Conservation (phyloP, 2,113 vertebrate genomes). For the Blennius ocellaris region DNA sequence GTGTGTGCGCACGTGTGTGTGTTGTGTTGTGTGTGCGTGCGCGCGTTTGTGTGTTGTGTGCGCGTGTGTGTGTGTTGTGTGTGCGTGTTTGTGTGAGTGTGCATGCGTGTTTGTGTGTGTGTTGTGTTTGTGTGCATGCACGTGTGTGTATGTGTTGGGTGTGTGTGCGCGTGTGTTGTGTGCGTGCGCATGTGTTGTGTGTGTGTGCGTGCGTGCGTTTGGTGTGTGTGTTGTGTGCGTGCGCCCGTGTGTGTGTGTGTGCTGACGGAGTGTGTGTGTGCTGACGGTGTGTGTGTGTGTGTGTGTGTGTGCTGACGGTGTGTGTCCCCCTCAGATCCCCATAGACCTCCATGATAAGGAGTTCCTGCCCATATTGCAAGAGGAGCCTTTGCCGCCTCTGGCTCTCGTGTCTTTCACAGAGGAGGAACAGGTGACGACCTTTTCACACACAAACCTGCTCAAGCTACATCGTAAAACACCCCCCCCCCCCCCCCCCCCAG, state of each 20-base stretch:
- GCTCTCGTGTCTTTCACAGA: constrained; percentile 99
- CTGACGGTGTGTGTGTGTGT: not conserved
- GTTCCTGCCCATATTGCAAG: constrained; percentile 97
- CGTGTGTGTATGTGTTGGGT: constrained; percentile 2
- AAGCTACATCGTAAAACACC: too few species aligned
- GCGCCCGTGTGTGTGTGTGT: not conserved
- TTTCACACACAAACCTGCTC: too few species aligned
- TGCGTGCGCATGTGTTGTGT: too few species aligned
- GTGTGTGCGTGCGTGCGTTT: constrained; percentile 1
- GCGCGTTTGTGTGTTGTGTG: not conserved
- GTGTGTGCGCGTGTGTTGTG: not conserved
- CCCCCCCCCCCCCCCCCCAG: too few species aligned
- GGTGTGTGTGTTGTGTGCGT: not conserved
- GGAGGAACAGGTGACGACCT: constrained; percentile 92
- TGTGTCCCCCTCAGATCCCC: constrained; percentile 88
- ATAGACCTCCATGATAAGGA: constrained; percentile 98
- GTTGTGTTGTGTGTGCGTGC: not conserved
- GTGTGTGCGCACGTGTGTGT: not conserved
- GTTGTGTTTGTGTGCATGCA: not conserved
- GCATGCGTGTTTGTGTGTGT: constrained; percentile 1
- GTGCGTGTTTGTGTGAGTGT: not conserved
- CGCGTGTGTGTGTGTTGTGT: constrained; percentile 2
- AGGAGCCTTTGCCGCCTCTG: constrained; percentile 95
- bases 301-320: constrained; percentile 8
- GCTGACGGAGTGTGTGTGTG: too few species aligned